These are phyloP conservation scores for Danio tinwini DNA, from an alignment of 2,797 vertebrate species.

Conservation along the genomic window DNA sequence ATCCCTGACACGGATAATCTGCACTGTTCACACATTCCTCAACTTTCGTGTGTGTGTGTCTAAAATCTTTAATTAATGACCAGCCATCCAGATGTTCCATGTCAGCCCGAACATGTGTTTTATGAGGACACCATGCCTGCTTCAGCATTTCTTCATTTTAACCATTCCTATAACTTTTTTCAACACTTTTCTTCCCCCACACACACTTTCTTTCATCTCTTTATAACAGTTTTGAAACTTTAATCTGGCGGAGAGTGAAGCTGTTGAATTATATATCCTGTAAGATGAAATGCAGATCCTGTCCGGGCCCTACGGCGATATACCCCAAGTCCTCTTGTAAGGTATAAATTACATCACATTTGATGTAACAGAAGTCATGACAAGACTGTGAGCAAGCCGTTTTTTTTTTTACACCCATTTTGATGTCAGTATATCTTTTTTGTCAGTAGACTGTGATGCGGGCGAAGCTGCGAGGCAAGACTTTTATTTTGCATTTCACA, in stretches of 20 bases:
- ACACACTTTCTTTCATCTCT: too few relatives aligned
- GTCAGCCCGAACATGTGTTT: slow-evolving; percentile 12
- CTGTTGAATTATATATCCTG: slow-evolving; percentile 51
- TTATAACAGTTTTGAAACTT: background rate
- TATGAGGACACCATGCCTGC: slow-evolving; percentile 7
- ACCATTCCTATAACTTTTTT: background rate
- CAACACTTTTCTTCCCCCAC: too few relatives aligned
- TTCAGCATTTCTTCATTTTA: slow-evolving; percentile 12
- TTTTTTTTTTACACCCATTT: too few relatives aligned
- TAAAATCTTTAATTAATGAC: slow-evolving; percentile 36
- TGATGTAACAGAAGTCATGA: slow-evolving; percentile 40
- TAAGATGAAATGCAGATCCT: slow-evolving; percentile 35
- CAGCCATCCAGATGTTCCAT: slow-evolving; percentile 31
- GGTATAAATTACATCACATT: slow-evolving; percentile 50
- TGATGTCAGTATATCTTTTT: too few relatives aligned
- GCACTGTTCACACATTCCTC: background rate
- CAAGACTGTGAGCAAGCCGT: too few relatives aligned
- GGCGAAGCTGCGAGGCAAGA: too few relatives aligned
- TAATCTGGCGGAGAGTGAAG: slow-evolving; percentile 31
- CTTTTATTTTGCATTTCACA: too few relatives aligned
- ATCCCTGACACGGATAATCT: background rate
- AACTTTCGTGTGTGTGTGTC: background rate
- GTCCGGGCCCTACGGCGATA: slow-evolving; percentile 59
- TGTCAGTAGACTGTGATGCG: too few relatives aligned
- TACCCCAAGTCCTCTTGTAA: background rate